Evolutionary conservation across 2,113 vertebrate species (phyloP), one percentile per base, ranked within the genome.

Genomic region (Picathartes gymnocephalus): DNA sequence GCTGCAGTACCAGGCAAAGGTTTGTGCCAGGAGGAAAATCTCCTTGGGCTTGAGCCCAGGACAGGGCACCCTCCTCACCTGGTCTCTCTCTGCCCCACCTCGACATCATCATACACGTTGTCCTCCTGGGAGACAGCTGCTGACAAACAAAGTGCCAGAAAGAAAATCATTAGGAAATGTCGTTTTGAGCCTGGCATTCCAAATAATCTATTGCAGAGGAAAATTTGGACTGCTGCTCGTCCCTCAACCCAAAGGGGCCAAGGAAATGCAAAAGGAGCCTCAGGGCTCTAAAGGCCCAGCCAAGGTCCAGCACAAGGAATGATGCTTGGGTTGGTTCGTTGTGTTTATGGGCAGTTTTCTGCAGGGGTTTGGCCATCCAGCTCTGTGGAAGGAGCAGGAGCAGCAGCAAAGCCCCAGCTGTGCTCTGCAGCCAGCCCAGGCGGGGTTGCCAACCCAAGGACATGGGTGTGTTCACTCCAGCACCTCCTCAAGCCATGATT

Each of bases 11-110:
- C 15, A 27, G 31, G 45, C 8, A 78, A 11, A 31, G 31, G 54
- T 65, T 48, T 69, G 11, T 56, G 40, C 37, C 72, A 69, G 58
- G 16, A 69, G 39, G 60, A 77, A 50, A 30, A 73, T 50, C 80
- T 81, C 39, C 14, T 27, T 20, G 50, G 25, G 13, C 28, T 7
- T 7, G 3, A 20, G 40, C 14, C 39, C 50, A 45, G 61, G 22
- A 58, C 21, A 51, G 10, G 30, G 33, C 56, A 40, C 6, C 4
- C 27, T 76, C 95, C 98, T 96, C 93, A 98, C 98, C 96, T 97
- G 19, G 25, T 28, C 24, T 93, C 91, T 73, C 45, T 96, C 76
- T 76, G 80, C 33, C 17, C 87, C 56, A 40, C n/a, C 18, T 88
- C 76, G 1, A 96, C 61, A 5, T 98, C 89, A 0, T 98, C 94